These are phyloP conservation scores for Zonotrichia leucophrys DNA, from an alignment of 2,113 vertebrate species.

Conservation along the genomic window DNA sequence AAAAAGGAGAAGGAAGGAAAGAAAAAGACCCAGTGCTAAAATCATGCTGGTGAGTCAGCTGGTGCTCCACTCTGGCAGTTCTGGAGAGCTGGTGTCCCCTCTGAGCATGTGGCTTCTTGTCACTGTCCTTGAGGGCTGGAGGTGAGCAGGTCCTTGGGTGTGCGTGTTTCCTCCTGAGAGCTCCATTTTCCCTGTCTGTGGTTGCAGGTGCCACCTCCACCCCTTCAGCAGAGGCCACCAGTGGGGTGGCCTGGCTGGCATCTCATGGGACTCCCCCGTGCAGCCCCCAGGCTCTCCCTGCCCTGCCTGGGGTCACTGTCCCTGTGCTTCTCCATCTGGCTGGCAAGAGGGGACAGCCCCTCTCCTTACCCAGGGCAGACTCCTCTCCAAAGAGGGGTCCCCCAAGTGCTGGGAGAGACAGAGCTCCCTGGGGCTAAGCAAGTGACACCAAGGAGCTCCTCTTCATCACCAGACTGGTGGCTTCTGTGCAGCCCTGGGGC, in stretches of 20 bases:
- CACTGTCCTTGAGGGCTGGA: rapidly evolving
- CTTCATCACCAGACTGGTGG: neutral
- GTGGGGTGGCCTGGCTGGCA: neutral
- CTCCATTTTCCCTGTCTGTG: neutral
- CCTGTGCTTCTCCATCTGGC: rapidly evolving
- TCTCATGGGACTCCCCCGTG: neutral
- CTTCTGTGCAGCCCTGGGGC: neutral
- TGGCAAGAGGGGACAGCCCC: neutral
- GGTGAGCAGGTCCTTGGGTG: neutral
- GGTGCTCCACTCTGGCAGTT: neutral
- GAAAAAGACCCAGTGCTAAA: neutral
- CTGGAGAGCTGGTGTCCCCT: neutral
- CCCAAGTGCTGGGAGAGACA: neutral
- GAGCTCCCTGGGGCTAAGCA: rapidly evolving
- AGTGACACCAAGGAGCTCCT: neutral
- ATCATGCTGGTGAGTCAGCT: rapidly evolving
- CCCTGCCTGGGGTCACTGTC: rapidly evolving
- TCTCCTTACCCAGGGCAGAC: neutral
- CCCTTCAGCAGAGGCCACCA: neutral
- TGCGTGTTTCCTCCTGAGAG: neutral
- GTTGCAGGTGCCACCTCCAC: neutral
- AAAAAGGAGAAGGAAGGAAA: too few species aligned
- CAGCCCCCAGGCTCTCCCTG: neutral
- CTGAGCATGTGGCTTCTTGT: rapidly evolving
- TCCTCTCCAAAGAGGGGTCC: too few species aligned